These are phyloP conservation scores for Drosophila kikkawai DNA, from an alignment of 1,140 invertebrate species.

Conservation along the genomic window DNA sequence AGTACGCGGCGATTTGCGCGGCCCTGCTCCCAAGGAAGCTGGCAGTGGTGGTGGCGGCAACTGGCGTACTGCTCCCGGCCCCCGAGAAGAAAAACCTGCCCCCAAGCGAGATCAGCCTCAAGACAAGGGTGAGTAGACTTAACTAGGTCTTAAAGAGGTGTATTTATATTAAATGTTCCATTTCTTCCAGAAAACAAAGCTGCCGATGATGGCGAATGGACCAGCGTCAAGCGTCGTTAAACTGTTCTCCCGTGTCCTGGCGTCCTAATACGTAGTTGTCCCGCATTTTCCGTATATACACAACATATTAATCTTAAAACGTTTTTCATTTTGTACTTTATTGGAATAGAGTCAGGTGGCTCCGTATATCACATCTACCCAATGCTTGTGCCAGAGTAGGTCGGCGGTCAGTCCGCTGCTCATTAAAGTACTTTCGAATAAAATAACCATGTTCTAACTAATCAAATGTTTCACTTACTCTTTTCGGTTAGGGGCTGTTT, in stretches of 20 bases:
- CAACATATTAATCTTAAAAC: constrained; percentile 47
- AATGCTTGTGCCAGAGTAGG: constrained; percentile 46
- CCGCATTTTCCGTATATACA: constrained; percentile 54
- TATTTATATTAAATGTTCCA: neutral
- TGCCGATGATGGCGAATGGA: constrained; percentile 82
- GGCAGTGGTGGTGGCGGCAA: constrained; percentile 51
- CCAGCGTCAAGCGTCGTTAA: constrained; percentile 82
- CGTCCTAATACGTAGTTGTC: constrained; percentile 33
- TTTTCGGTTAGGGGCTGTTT: neutral
- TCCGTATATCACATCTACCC: constrained; percentile 22
- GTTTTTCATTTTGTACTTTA: constrained; percentile 57
- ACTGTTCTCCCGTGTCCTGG: constrained; percentile 7
- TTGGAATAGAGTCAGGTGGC: constrained; percentile 26
- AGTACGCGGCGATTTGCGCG: constrained; percentile 41
- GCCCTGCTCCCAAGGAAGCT: constrained; percentile 59
- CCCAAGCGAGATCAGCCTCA: constrained; percentile 70
- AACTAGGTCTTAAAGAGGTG: too few relatives aligned
- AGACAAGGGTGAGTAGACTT: constrained; percentile 66
- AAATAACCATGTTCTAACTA: constrained; percentile 42
- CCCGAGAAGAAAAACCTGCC: constrained; percentile 74
- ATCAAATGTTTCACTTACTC: neutral
- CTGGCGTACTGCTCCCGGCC: constrained; percentile 76
- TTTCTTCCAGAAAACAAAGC: constrained; percentile 71
- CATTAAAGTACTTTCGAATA: constrained; percentile 54
- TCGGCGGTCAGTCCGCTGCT: neutral